Percentiles rank a stretch among this genome's conserved stretches.
Evolutionary conservation across 2,888 invertebrate species (phyloP).

Genomic region (Meteorus colon): DNA sequence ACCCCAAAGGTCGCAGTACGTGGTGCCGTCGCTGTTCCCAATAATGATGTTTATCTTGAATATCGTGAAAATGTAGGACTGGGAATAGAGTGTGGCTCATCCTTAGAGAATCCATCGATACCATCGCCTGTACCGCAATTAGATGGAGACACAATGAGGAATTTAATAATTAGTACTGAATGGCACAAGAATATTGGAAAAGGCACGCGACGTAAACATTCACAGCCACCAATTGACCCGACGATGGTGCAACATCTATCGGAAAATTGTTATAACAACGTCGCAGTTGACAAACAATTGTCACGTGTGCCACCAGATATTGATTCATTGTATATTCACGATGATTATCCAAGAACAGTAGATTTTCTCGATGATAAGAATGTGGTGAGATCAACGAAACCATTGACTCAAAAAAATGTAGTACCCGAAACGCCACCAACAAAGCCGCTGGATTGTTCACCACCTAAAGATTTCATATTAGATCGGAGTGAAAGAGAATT

Average conservation of each 20-base stretch:
- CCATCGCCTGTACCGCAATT: constrained; percentile 47
- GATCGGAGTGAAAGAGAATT: constrained; percentile 54
- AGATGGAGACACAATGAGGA: constrained; percentile 50
- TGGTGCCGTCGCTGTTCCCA: constrained; percentile 55
- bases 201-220: constrained; percentile 47
- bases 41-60: constrained; percentile 55
- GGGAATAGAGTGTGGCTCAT: constrained; percentile 51
- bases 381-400: constrained; percentile 39
- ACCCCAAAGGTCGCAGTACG: constrained; percentile 46
- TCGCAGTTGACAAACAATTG: neutral
- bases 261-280: constrained; percentile 40
- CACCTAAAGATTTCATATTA: constrained; percentile 53
- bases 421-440: constrained; percentile 35
- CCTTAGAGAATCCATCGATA: constrained; percentile 55
- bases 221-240: constrained; percentile 47
- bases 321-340: constrained; percentile 42
- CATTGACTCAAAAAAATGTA: constrained; percentile 39
- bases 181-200: constrained; percentile 63
- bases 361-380: constrained; percentile 55
- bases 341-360: constrained; percentile 59
- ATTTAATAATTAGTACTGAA: constrained; percentile 56
- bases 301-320: constrained; percentile 41
- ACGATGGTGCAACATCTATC: constrained; percentile 38
- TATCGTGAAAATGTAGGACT: constrained; percentile 55
- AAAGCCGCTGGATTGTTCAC: constrained; percentile 52